Evolutionary conservation across 2,113 vertebrate genomes (phyloP).

Genomic region (Perca fluviatilis): DNA sequence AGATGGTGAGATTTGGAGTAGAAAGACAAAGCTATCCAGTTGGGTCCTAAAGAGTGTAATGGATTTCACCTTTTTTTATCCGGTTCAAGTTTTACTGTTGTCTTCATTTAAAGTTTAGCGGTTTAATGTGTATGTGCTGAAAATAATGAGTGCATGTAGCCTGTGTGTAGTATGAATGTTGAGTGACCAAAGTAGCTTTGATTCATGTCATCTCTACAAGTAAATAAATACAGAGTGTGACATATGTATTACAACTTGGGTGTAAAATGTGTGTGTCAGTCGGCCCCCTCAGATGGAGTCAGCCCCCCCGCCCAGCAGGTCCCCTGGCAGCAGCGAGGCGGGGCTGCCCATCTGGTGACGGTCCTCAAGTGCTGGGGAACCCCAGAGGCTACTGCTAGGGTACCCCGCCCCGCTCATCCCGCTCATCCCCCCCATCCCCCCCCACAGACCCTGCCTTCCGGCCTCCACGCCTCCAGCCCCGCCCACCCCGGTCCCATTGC

Average conservation of each 20-base stretch:
- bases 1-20: conserved; percentile 77
- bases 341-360: conserved; percentile 98
- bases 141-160: conserved; percentile 53
- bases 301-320: conserved; percentile 96
- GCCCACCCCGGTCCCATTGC: conserved; percentile 82
- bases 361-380: conserved; percentile 93
- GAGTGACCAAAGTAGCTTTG: conserved; percentile 72
- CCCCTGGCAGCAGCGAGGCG: conserved; percentile 97
- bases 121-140: conserved; percentile 54
- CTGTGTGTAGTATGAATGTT: conserved; percentile 56
- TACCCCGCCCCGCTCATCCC: conserved; percentile 89
- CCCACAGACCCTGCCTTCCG: conserved; percentile 92
- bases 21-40: conserved; percentile 82
- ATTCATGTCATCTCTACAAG: conserved; percentile 55
- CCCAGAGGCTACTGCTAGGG: conserved; percentile 94
- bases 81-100: conserved; percentile 86
- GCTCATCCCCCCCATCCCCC: conserved; percentile 85
- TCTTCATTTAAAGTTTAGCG: conserved; percentile 85
- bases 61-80: conserved; percentile 69
- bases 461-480: conserved; percentile 87
- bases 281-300: conserved; percentile 92
- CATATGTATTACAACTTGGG: conserved; percentile 41
- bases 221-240: conserved; percentile 65
- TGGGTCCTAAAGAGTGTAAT: conserved; percentile 78
- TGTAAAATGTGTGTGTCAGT: conserved; percentile 58